Percentiles rank a stretch among this genome's conserved stretches.
phyloP scores from a whole-genome alignment of 2,797 vertebrate species.

The Setipinna tenuifilis region DNA sequence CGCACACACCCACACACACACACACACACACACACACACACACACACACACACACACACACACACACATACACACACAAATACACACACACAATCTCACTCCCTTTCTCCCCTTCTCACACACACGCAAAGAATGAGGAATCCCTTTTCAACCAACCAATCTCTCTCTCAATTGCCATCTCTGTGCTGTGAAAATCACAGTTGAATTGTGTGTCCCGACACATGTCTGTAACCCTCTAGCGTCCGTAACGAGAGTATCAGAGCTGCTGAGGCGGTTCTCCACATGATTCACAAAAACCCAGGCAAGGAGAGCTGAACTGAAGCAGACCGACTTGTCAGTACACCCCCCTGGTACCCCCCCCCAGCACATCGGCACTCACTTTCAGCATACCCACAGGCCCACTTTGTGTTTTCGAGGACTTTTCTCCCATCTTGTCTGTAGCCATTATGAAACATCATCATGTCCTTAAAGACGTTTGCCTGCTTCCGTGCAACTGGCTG shows the following conservation, averaged over 20 bases:
- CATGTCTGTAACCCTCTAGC: not conserved
- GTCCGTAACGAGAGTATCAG: not conserved
- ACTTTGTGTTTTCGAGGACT: not conserved
- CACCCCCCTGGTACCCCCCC: not conserved
- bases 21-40: too few relatives aligned
- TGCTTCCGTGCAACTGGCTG: too few relatives aligned
- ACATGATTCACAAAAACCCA: not conserved
- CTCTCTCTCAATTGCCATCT: not conserved
- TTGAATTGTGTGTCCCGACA: not conserved
- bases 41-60: slow-evolving; percentile 39
- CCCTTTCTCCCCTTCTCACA: too few relatives aligned
- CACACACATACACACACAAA: not conserved
- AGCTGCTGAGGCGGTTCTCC: not conserved
- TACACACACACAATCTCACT: too few relatives aligned
- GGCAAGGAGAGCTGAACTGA: not conserved
- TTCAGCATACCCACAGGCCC: not conserved
- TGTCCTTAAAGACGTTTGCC: too few relatives aligned
- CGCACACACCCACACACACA: not conserved
- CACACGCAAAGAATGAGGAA: slow-evolving; percentile 25
- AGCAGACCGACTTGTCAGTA: not conserved
- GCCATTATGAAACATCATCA: not conserved
- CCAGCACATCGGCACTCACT: not conserved
- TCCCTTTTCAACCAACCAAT: too few relatives aligned
- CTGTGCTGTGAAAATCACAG: not conserved
- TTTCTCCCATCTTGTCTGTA: not conserved